A percentile compares a stretch with the other conserved stretches of the same genome.
Evolutionary conservation across 2,797 vertebrate genomes (phyloP).

Genomic region (Mus caroli): DNA sequence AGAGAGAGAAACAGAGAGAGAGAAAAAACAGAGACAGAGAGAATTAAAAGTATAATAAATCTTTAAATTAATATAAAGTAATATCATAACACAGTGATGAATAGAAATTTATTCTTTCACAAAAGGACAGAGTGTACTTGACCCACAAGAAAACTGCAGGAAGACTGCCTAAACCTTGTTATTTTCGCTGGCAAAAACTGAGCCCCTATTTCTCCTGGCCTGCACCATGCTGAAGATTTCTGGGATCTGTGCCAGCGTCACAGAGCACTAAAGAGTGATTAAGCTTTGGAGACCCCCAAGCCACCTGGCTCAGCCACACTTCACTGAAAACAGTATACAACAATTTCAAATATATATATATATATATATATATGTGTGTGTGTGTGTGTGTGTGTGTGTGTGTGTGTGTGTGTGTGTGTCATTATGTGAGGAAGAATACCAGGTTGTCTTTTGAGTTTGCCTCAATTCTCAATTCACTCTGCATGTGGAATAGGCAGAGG

Average conservation of each 20-base stretch:
- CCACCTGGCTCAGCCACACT: neutral
- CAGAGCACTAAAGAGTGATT: neutral
- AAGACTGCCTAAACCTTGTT: neutral
- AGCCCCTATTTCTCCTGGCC: neutral
- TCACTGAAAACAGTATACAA: slow-evolving; percentile 6
- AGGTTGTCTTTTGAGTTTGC: neutral
- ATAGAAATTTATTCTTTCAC: neutral
- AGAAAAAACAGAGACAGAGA: neutral
- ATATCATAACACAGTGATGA: neutral
- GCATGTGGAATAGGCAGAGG: neutral
- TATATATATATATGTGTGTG: too few relatives aligned
- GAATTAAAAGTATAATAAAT: neutral
- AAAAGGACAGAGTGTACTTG: neutral
- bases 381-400: too few relatives aligned
- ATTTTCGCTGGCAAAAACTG: neutral
- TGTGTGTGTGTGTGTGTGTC: neutral
- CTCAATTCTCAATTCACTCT: neutral
- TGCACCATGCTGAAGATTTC: neutral
- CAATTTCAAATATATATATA: neutral
- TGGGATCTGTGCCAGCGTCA: neutral
- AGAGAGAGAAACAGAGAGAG: neutral
- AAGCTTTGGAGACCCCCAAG: slow-evolving; percentile 11
- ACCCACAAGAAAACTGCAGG: neutral
- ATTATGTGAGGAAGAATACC: neutral
- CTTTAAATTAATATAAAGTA: neutral